Evolutionary conservation across 2,113 vertebrate genomes (phyloP), one percentile per base, ranked within the genome.

Genomic region (Neolamprologus hecqui): DNA sequence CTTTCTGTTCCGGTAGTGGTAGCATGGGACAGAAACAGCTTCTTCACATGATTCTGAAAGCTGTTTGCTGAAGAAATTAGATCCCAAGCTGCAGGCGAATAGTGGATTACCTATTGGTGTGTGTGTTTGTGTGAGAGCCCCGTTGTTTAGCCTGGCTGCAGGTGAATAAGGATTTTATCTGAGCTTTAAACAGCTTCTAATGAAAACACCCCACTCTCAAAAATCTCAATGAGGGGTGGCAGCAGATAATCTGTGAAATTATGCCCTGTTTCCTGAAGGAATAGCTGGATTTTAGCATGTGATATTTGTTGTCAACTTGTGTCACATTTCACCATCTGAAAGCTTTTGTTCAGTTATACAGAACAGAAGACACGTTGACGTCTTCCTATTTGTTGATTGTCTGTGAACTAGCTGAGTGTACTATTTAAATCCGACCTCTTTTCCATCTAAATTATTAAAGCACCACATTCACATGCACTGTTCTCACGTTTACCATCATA

Each of bases 381-480:
- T 87, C 88, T 60, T 84, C 35, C 57, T 17, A 81, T 40, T 79
- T 86, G 51, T 58, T 81, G 75, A 87, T 88, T 92, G 57, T 82
- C 81, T 84, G 82, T 79, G 53, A 92, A 92, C 89, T 86, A 75
- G 70, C 68, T 60, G 57, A 45, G 65, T 15, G 55, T 28, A 79
- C 84, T 88, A 84, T 93, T 92, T 90, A 90, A 94, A 92, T 89
- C 87, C 82, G 6, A 51, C 57, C 83, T 79, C 91, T 92, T 95
- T 96, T 95, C 93, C 94, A 92, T 93, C 86, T 95, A 87, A 96
- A 96, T 96, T 93, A 96, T 96, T 96, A 84, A 96, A 92, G 53
- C 60, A 54, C 33, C 86, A 63, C 88, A 86, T 90, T 86, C 87
- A 81, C 87, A 83, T 40, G 40, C 90, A 57, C 81, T 8, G 81